Percentiles rank a stretch among this genome's conserved stretches.
Evolutionary conservation across 1,140 invertebrate species (phyloP).

Genomic region (Dendroctonus ponderosae): DNA sequence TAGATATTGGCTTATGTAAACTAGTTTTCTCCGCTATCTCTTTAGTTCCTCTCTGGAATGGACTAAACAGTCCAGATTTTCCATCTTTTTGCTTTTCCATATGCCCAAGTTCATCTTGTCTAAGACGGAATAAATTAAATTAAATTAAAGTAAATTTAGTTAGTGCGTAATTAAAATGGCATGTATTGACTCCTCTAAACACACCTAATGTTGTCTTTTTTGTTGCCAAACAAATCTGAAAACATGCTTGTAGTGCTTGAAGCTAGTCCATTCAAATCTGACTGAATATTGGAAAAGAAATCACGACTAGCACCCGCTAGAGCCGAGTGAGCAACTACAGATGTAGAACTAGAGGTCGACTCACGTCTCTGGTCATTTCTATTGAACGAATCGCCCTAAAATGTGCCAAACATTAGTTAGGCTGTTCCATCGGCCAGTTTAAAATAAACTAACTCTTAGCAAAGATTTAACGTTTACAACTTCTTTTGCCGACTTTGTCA

Average conservation of each 20-base stretch:
- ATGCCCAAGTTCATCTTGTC: conserved; percentile 36
- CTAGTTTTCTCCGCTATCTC: conserved; percentile 87
- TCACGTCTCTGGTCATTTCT: conserved; percentile 42
- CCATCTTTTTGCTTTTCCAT: conserved; percentile 57
- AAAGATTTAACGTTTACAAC: conserved; percentile 81
- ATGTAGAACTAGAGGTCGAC: conserved; percentile 52
- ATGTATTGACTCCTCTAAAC: no score
- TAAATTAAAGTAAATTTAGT: background rate
- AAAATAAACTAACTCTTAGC: conserved; percentile 61
- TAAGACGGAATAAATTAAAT: background rate
- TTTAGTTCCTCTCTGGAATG: conserved; percentile 75
- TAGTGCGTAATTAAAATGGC: background rate
- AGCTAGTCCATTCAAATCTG: conserved; percentile 85
- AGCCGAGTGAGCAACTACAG: conserved; percentile 51
- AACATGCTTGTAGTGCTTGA: conserved; percentile 89
- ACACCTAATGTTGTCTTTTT: conserved; percentile 36
- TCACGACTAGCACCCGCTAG: conserved; percentile 65
- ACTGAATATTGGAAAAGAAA: conserved; percentile 87
- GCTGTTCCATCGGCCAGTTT: background rate
- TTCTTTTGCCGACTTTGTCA: conserved; percentile 90
- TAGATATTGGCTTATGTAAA: conserved; percentile 79
- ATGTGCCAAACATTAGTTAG: background rate
- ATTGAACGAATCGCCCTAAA: conserved; percentile 45
- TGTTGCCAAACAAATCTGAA: conserved; percentile 79
- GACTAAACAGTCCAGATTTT: conserved; percentile 61